Percentiles rank a stretch among this genome's conserved stretches.
Evolutionary conservation across 35 echinoderm and acorn worm genomes (phyloP).

Genomic region (Chiridota heheva): DNA sequence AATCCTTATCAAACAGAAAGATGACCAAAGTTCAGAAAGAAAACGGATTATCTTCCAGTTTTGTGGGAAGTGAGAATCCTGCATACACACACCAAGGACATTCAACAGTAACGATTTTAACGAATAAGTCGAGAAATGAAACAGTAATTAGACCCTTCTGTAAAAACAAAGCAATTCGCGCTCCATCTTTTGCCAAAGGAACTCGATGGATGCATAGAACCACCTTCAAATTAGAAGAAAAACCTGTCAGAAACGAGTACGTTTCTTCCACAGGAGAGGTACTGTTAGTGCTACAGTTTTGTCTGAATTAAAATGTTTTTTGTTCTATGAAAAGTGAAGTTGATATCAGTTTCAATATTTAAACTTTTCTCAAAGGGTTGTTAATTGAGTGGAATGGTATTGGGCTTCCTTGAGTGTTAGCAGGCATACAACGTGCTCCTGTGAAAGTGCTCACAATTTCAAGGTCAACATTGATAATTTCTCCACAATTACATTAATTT

Average conservation of each 20-base stretch:
- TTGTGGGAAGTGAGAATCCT: too few species aligned
- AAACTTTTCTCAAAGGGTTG: neutral
- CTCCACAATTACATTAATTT: too few species aligned
- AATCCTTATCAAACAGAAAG: too few species aligned
- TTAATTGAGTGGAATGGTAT: neutral
- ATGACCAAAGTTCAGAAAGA: too few species aligned
- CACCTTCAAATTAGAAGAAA: slow-evolving; percentile 73
- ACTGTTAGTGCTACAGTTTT: too few species aligned
- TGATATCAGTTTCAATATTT: neutral
- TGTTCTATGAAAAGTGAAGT: neutral
- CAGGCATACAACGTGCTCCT: too few species aligned
- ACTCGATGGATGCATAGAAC: slow-evolving; percentile 97
- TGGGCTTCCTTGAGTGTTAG: neutral
- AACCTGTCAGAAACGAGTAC: slow-evolving; percentile 16
- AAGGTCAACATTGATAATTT: too few species aligned
- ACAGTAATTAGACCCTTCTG: slow-evolving; percentile 75
- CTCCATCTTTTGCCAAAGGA: slow-evolving; percentile 60
- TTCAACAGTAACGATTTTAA: slow-evolving; percentile 83
- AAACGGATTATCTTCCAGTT: too few species aligned
- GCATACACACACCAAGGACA: too few species aligned
- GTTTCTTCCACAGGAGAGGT: slow-evolving; percentile 58
- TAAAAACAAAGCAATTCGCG: slow-evolving; percentile 30
- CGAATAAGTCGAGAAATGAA: slow-evolving; percentile 81
- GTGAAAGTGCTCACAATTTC: too few species aligned
- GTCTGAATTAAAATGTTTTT: neutral